Evolutionary conservation across 2,888 invertebrate species (phyloP).

Genomic region (Stramonita haemastoma): DNA sequence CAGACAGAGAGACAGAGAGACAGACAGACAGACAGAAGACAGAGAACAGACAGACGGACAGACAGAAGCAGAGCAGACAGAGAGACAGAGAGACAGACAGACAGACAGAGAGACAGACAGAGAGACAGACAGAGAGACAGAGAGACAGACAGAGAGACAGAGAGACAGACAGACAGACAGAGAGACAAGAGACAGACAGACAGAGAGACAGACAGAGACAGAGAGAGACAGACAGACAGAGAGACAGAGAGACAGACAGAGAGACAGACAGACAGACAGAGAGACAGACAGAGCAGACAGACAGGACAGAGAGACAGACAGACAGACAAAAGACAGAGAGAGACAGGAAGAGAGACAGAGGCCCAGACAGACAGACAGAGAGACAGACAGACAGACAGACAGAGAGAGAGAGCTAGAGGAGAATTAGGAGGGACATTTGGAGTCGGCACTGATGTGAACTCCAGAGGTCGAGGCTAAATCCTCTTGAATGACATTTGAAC

Average conservation of each 20-base stretch:
- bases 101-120: no score
- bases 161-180: not conserved
- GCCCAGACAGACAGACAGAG: not conserved
- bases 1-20: no score
- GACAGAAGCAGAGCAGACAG: no score
- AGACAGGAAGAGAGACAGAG: not conserved
- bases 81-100: no score
- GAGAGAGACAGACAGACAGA: conserved; percentile 11
- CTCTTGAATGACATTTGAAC: no score
- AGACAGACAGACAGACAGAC: not conserved
- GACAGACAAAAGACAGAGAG: not conserved
- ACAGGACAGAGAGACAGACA: not conserved
- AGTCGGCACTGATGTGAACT: no score
- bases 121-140: no score
- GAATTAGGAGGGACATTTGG: not conserved
- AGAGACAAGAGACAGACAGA: not conserved
- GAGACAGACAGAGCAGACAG: no score
- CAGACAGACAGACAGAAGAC: no score
- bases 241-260: conserved; percentile 13
- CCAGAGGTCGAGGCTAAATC: no score
- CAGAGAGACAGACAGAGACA: not conserved
- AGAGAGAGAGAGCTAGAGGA: not conserved
- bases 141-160: no score
- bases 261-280: not conserved
- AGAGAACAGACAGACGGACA: no score